Conservation (phyloP, 2,113 vertebrate species). For the Sciurus niger region DNA sequence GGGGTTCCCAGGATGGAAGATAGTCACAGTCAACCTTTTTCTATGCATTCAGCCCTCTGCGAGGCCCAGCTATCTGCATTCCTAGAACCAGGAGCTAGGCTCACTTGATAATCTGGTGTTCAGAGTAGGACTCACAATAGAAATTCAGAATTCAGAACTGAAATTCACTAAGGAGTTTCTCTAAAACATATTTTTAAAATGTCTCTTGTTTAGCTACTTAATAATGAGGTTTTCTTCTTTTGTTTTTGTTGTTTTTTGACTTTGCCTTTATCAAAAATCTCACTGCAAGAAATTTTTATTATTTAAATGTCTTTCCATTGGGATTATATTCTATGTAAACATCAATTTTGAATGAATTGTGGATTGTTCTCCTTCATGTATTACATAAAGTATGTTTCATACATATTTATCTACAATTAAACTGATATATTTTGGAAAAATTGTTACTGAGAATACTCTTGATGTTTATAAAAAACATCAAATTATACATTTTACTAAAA, state of each 20-base stretch:
- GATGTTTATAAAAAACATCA: background rate
- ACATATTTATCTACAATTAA: conserved; percentile 40
- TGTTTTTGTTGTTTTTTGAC: no score
- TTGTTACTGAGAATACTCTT: conserved; percentile 20
- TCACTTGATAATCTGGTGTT: background rate
- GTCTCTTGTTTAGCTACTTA: no score
- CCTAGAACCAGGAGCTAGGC: background rate
- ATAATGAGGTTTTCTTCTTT: no score
- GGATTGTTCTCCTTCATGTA: background rate
- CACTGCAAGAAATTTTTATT: conserved; percentile 52
- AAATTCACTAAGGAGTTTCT: background rate
- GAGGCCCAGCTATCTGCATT: background rate
- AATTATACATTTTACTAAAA: conserved; percentile 45
- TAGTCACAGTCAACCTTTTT: background rate
- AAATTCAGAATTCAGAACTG: background rate
- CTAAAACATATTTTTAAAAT: background rate
- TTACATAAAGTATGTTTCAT: background rate
- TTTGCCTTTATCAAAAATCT: background rate
- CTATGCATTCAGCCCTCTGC: background rate
- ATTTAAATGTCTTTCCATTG: conserved; percentile 52
- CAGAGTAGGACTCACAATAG: background rate
- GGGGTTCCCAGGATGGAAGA: background rate
- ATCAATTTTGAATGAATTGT: background rate
- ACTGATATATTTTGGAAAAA: conserved; percentile 8
- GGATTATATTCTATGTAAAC: conserved; percentile 19